A percentile compares a stretch with the other conserved stretches of the same genome.
These are phyloP conservation scores for Crematogaster levior DNA, from an alignment of 2,888 invertebrate genomes.

Conservation along the genomic window DNA sequence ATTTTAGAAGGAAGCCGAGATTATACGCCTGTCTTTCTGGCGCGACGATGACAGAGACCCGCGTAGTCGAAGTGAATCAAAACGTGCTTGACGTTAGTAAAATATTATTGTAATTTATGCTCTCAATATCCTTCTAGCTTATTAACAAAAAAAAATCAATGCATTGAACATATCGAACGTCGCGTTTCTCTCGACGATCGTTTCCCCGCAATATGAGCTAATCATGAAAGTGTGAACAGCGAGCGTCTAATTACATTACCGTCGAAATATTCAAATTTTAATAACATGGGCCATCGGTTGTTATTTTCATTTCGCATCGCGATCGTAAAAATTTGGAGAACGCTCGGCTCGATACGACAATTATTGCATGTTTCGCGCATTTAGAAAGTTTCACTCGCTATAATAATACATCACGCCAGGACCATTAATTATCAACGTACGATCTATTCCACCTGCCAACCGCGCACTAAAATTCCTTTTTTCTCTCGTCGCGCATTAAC, in stretches of 20 bases:
- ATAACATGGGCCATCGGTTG: neutral
- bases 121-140: constrained; percentile 29
- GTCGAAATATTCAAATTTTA: constrained; percentile 8
- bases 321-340: neutral
- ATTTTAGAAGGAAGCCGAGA: constrained; percentile 73
- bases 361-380: neutral
- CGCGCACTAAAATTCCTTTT: neutral
- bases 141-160: constrained; percentile 23
- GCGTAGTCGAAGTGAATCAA: constrained; percentile 47
- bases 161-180: neutral
- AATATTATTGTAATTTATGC: constrained; percentile 51
- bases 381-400: constrained; percentile 13
- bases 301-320: neutral
- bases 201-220: neutral
- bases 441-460: neutral
- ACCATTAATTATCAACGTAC: constrained; percentile 26
- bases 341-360: neutral
- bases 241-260: neutral
- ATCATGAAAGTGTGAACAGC: neutral
- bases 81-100: constrained; percentile 55
- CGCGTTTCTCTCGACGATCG: constrained; percentile 9
- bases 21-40: constrained; percentile 58
- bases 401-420: constrained; percentile 20
- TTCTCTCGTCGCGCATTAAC: neutral
- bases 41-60: constrained; percentile 57